Base-by-base conservation (phyloP, 2,888 invertebrate genomes). In the Phaonia tiefii region DNA sequence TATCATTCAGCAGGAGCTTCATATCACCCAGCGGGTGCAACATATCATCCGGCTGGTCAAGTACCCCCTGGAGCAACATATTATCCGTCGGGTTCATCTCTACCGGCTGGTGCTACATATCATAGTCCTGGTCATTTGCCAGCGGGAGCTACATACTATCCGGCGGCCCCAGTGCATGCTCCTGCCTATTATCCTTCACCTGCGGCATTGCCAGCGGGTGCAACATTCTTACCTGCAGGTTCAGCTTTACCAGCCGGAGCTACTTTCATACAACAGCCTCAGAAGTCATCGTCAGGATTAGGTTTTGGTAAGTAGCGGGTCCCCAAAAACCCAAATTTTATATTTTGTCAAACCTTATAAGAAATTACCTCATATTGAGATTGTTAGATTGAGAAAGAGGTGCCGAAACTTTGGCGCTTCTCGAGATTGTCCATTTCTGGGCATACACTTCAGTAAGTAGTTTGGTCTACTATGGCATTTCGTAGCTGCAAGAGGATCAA, bases 281-380 rank as follows among this genome's bases (percentile, higher is more conserved):
- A 89, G 1, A 86, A 86, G 72, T 77, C 79, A n/a, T 83, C 85
- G 0, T 86, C 87, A 0, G 89, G 90, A 13, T 82, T 86, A 1
- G 90, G 90, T 44, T 85, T 90, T 65, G 90, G 90, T 90, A 81
- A 84, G 86, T 84, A n/a, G n/a, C n/a, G n/a, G n/a, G n/a, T n/a
- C n/a, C n/a, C n/a, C n/a, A n/a, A n/a, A n/a, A n/a, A n/a, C n/a
- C n/a, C n/a, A n/a, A n/a, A n/a, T n/a, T n/a, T n/a, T n/a, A n/a
- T n/a, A n/a, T n/a, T n/a, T n/a, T n/a, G n/a, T n/a, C n/a, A n/a
- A n/a, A n/a, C n/a, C n/a, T n/a, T n/a, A n/a, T n/a, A n/a, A n/a
- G n/a, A n/a, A n/a, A n/a, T n/a, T n/a, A n/a, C n/a, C n/a, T n/a
- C n/a, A n/a, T n/a, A n/a, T n/a, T n/a, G n/a, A n/a, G n/a, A n/a